Percentiles rank a stretch among this genome's conserved stretches.
phyloP scores from a whole-genome alignment of 2,797 vertebrate species.

The Phataginus tetradactyla region DNA sequence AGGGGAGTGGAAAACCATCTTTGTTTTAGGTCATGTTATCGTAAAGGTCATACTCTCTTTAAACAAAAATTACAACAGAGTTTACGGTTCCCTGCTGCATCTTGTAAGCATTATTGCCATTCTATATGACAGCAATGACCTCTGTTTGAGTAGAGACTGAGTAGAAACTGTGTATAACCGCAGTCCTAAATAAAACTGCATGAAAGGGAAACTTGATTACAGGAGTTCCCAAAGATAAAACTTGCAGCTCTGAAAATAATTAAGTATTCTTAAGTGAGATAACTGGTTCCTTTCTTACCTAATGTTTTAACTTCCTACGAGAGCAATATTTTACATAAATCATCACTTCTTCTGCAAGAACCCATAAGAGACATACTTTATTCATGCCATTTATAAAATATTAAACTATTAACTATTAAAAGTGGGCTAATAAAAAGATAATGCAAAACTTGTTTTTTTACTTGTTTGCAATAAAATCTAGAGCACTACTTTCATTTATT shows the following conservation, averaged over 20 bases:
- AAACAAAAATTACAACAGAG: not conserved
- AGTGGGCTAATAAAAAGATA: not conserved
- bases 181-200: not conserved
- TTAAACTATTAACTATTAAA: not conserved
- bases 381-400: not conserved
- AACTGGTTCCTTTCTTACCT: not conserved
- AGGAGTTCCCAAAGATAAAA: not conserved
- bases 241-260: not conserved
- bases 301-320: not conserved
- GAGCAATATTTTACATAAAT: not conserved
- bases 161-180: not conserved
- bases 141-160: not conserved
- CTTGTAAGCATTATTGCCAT: not conserved
- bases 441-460: not conserved
- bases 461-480: not conserved
- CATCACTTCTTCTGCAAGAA: not conserved
- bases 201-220: not conserved
- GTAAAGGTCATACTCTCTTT: not conserved
- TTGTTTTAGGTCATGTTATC: not conserved
- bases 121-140: not conserved
- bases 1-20: not conserved
- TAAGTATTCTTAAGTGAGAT: not conserved
- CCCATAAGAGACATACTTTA: not conserved
- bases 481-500: not conserved
- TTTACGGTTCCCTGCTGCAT: not conserved